Evolutionary conservation across 2,113 vertebrate species (phyloP).

Genomic region (Megaceryle maxima): DNA sequence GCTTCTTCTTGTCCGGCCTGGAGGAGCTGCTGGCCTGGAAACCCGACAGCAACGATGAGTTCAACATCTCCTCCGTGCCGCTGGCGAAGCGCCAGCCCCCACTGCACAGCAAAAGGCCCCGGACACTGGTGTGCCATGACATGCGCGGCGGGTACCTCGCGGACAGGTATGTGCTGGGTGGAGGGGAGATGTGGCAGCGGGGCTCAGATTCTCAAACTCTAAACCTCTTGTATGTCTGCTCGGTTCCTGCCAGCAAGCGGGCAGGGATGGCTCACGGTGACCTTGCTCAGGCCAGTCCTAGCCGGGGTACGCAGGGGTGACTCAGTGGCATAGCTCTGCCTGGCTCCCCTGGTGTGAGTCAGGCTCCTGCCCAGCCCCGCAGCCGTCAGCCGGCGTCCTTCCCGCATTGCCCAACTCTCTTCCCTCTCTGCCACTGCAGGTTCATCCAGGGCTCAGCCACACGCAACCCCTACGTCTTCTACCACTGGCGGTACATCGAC

Average conservation of each 20-base stretch:
- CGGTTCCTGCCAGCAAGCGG: accelerated
- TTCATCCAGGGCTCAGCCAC: constrained; percentile 84
- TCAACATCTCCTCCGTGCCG: constrained; percentile 78
- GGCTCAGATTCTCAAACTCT: accelerated
- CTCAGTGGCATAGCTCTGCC: not conserved
- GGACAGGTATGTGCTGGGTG: constrained; percentile 78
- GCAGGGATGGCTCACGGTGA: accelerated
- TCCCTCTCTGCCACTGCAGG: constrained; percentile 56
- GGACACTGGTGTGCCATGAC: constrained; percentile 92
- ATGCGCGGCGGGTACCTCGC: constrained; percentile 94
- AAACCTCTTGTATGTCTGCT: not conserved
- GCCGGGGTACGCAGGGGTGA: not conserved
- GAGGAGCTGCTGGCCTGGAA: constrained; percentile 88
- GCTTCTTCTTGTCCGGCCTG: constrained; percentile 82
- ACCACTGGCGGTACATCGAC: constrained; percentile 93
- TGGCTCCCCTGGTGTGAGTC: not conserved
- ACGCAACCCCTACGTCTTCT: constrained; percentile 86
- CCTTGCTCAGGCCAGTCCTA: not conserved
- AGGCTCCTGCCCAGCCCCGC: not conserved
- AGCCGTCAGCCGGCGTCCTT: not conserved
- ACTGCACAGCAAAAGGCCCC: constrained; percentile 61
- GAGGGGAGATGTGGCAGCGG: not conserved
- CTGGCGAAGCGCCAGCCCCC: constrained; percentile 78
- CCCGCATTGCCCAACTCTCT: not conserved
- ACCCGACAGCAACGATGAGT: constrained; percentile 73